Evolutionary conservation across 1,140 invertebrate genomes (phyloP).

Genomic region (Drosophila grimshawi): DNA sequence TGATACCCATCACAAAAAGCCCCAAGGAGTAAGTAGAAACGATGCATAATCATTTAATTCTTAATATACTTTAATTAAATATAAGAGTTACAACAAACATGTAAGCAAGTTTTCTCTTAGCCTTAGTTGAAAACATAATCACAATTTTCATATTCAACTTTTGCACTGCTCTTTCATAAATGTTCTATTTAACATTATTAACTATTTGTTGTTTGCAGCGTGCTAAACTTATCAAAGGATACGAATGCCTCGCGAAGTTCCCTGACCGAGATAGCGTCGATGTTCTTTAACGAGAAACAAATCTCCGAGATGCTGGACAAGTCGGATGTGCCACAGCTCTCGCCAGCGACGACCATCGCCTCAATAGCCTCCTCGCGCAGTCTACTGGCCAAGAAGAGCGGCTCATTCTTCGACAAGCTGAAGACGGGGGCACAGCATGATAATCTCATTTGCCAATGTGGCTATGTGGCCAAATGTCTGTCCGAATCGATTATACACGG

Average conservation of each 20-base stretch:
- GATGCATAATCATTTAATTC: neutral
- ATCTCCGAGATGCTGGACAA: conserved; percentile 81
- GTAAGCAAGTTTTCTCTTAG: too few species aligned
- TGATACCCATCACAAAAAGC: conserved; percentile 87
- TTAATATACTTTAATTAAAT: too few species aligned
- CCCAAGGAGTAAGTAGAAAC: conserved; percentile 67
- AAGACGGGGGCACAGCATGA: conserved; percentile 87
- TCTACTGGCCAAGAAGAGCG: conserved; percentile 87
- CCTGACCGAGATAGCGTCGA: conserved; percentile 79
- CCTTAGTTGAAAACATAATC: too few species aligned
- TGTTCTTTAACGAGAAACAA: conserved; percentile 80
- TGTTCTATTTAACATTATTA: too few species aligned
- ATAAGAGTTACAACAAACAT: too few species aligned
- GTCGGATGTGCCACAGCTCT: conserved; percentile 80
- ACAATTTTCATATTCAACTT: too few species aligned
- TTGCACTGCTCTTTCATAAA: too few species aligned
- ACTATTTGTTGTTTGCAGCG: conserved; percentile 30
- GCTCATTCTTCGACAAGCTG: conserved; percentile 92
- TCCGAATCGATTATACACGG: conserved; percentile 91
- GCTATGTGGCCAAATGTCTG: conserved; percentile 93
- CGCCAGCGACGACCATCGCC: conserved; percentile 80
- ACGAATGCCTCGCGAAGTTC: conserved; percentile 72
- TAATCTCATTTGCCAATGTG: conserved; percentile 90
- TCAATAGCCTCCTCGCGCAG: conserved; percentile 75
- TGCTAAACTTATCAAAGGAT: conserved; percentile 75